A percentile compares a stretch with the other conserved stretches of the same genome.
Conservation (phyloP, 2,113 vertebrate genomes). For the Rhizomys pruinosus region DNA sequence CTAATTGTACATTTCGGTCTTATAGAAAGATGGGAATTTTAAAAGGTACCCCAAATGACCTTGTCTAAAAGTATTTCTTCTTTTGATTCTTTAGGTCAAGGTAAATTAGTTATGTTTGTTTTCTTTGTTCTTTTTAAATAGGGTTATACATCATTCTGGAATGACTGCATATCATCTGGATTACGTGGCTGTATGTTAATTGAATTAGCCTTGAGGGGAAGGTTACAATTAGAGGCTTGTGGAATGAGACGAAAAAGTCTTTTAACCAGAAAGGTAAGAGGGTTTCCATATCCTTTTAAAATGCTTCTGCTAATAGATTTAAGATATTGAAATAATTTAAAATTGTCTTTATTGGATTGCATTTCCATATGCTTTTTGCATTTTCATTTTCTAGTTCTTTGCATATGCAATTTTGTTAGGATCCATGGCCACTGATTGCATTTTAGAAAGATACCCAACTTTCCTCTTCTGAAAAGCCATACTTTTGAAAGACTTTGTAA, state of each 20-base stretch:
- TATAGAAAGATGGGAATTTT: neutral
- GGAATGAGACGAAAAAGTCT: slow-evolving; percentile 97
- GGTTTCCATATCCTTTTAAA: neutral
- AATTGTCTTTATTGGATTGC: slow-evolving; percentile 11
- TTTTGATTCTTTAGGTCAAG: slow-evolving; percentile 54
- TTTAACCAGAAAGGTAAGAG: slow-evolving; percentile 94
- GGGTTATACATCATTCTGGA: slow-evolving; percentile 99
- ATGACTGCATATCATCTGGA: slow-evolving; percentile 98
- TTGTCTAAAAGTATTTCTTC: slow-evolving; percentile 36
- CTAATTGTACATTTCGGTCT: slow-evolving; percentile 33
- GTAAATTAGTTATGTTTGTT: slow-evolving; percentile 61
- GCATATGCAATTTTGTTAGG: slow-evolving; percentile 20
- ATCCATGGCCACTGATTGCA: neutral
- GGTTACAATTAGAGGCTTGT: slow-evolving; percentile 94
- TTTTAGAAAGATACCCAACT: neutral
- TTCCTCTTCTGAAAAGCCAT: slow-evolving; percentile 36
- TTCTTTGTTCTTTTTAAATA: slow-evolving; percentile 76
- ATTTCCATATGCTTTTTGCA: slow-evolving; percentile 25
- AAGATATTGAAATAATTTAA: slow-evolving; percentile 54
- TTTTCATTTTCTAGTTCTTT: slow-evolving; percentile 46
- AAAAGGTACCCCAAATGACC: neutral
- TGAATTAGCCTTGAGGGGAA: slow-evolving; percentile 94
- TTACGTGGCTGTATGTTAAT: slow-evolving; percentile 97
- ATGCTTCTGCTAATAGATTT: slow-evolving; percentile 13
- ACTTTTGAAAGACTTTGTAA: slow-evolving; percentile 46